phyloP scores from a whole-genome alignment of 2,113 vertebrate species.

The Xerus inauris region DNA sequence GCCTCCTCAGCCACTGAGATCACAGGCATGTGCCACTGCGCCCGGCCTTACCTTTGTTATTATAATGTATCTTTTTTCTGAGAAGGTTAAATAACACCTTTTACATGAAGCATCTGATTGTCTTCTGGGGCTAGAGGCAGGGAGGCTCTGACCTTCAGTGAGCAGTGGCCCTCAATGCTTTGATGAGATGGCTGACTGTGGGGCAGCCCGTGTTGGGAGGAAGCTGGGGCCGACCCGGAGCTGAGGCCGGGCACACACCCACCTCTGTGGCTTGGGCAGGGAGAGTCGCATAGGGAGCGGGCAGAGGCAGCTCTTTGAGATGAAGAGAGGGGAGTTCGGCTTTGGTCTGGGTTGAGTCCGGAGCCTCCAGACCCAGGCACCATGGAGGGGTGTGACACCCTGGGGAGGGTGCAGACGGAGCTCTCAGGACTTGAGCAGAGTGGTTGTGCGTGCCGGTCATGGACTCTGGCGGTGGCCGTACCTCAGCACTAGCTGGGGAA shows the following conservation, averaged over 20 bases:
- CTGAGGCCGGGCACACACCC: neutral
- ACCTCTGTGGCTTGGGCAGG: neutral
- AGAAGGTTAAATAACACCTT: neutral
- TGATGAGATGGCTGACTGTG: no score
- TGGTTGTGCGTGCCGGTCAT: no score
- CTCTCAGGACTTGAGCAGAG: no score
- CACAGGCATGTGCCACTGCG: no score
- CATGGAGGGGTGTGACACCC: no score
- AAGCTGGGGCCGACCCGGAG: neutral
- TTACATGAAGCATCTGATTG: neutral
- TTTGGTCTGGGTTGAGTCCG: neutral
- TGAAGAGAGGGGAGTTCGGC: neutral
- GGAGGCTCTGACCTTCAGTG: no score
- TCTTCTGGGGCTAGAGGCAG: neutral
- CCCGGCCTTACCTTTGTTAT: neutral
- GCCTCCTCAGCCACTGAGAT: no score
- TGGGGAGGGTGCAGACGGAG: no score
- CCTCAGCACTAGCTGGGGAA: neutral
- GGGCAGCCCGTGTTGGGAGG: no score
- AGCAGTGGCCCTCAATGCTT: no score
- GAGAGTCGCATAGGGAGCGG: neutral
- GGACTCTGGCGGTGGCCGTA: neutral
- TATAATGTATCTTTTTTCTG: neutral
- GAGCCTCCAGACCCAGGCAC: neutral
- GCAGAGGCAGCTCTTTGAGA: accelerated